phyloP scores from a whole-genome alignment of 2,797 vertebrate species.

The Ambastaia sidthimunki region DNA sequence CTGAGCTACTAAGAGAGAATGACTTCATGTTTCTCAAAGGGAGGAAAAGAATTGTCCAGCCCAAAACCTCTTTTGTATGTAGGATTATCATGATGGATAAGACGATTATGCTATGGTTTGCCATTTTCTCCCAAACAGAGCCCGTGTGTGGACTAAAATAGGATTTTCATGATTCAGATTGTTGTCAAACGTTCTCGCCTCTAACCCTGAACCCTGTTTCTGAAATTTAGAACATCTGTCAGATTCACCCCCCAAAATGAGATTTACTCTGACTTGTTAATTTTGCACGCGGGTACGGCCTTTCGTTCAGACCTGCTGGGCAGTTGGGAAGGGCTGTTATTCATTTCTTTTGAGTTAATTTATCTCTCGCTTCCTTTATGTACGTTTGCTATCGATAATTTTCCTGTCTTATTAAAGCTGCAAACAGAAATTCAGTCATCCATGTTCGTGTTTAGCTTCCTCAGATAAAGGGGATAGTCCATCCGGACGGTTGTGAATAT shows the following conservation, averaged over 20 bases:
- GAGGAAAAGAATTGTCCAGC: slow-evolving; percentile 58
- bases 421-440: slow-evolving; percentile 81
- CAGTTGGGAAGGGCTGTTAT: slow-evolving; percentile 52
- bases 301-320: slow-evolving; percentile 61
- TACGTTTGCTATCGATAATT: slow-evolving; percentile 78
- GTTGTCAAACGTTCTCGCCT: slow-evolving; percentile 57
- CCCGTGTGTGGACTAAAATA: slow-evolving; percentile 53
- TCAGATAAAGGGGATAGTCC: slow-evolving; percentile 77
- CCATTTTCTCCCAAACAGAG: slow-evolving; percentile 63
- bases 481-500: slow-evolving; percentile 77
- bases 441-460: slow-evolving; percentile 77
- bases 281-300: slow-evolving; percentile 80
- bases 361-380: slow-evolving; percentile 73
- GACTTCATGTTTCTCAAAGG: slow-evolving; percentile 59
- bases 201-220: slow-evolving; percentile 56
- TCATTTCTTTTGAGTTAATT: slow-evolving; percentile 73
- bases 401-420: slow-evolving; percentile 77
- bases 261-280: slow-evolving; percentile 83
- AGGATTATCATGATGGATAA: slow-evolving; percentile 75
- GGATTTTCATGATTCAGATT: slow-evolving; percentile 60
- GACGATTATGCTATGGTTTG: slow-evolving; percentile 72
- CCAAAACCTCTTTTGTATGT: slow-evolving; percentile 62
- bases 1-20: slow-evolving; percentile 47
- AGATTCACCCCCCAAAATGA: slow-evolving; percentile 78
- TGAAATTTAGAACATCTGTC: slow-evolving; percentile 68